phyloP scores from a whole-genome alignment of 2,113 vertebrate genomes.

The Oostethus manadensis region DNA sequence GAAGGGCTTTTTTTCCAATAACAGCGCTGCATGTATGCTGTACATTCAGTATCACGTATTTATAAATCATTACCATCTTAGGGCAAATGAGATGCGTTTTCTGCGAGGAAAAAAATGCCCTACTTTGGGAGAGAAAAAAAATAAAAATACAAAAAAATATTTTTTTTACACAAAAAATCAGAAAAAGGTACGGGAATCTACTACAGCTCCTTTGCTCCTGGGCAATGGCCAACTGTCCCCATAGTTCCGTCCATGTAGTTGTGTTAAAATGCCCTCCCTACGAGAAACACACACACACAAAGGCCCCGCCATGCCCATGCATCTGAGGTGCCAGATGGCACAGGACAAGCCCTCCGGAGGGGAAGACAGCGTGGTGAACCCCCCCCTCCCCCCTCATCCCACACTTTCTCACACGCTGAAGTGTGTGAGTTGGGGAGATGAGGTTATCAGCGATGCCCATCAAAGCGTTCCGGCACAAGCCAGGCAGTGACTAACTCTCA shows the following conservation, averaged over 20 bases:
- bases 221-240: background rate
- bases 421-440: slow-evolving; percentile 2
- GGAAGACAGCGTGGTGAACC: slow-evolving; percentile 55
- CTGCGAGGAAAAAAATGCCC: too few relatives aligned
- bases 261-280: background rate
- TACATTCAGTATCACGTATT: too few relatives aligned
- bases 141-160: too few relatives aligned
- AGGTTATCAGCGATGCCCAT: slow-evolving; percentile 55
- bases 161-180: too few relatives aligned
- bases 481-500: slow-evolving; percentile 24
- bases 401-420: slow-evolving; percentile 67
- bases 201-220: background rate
- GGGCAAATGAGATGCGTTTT: too few relatives aligned
- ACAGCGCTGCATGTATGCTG: too few relatives aligned
- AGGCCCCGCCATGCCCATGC: slow-evolving; percentile 51
- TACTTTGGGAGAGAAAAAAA: too few relatives aligned
- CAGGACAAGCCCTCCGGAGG: slow-evolving; percentile 65
- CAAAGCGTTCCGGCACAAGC: slow-evolving; percentile 32
- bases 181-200: too few relatives aligned
- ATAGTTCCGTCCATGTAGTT: background rate
- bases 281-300: slow-evolving; percentile 13
- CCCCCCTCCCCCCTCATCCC: slow-evolving; percentile 45
- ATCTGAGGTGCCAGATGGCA: slow-evolving; percentile 70
- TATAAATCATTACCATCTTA: too few relatives aligned
- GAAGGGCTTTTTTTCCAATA: too few relatives aligned